Conservation (phyloP, 2,888 invertebrate genomes). For the Eurytoma adleriae region DNA sequence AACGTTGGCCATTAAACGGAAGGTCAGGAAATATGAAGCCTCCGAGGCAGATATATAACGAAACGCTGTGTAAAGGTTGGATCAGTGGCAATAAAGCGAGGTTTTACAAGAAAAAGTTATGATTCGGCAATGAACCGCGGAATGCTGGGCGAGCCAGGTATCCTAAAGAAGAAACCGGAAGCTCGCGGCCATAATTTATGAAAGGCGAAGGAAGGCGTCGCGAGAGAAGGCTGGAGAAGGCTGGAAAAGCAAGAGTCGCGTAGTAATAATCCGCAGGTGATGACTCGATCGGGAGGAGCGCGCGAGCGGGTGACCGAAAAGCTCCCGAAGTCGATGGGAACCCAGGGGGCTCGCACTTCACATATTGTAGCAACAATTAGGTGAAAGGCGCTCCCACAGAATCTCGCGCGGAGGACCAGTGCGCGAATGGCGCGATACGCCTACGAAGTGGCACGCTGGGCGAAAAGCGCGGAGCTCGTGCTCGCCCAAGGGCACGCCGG, state of each 20-base stretch:
- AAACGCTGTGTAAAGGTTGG: too few relatives aligned
- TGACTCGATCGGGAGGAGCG: neutral
- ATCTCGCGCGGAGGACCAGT: conserved; percentile 8
- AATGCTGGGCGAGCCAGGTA: conserved; percentile 18
- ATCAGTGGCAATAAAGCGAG: conserved; percentile 13
- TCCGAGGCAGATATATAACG: neutral
- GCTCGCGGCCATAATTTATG: conserved; percentile 22
- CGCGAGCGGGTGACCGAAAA: neutral
- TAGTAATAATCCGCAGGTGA: neutral
- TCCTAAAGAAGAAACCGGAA: conserved; percentile 13
- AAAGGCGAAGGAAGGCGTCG: conserved; percentile 11
- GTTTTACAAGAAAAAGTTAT: neutral
- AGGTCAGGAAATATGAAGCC: neutral
- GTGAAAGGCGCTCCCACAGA: conserved; percentile 75
- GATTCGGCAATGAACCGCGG: neutral
- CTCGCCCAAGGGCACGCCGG: conserved; percentile 67
- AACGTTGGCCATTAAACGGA: too few relatives aligned
- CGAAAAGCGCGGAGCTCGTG: conserved; percentile 65
- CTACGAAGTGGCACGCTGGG: conserved; percentile 55
- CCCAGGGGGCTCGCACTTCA: conserved; percentile 73
- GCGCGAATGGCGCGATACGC: conserved; percentile 68
- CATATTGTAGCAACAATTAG: conserved; percentile 76
- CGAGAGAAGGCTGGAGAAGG: neutral
- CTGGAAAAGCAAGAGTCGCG: conserved; percentile 12
- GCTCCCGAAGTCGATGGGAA: conserved; percentile 70